These are phyloP conservation scores for Siniperca chuatsi DNA, from an alignment of 2,113 vertebrate genomes.

Conservation along the genomic window DNA sequence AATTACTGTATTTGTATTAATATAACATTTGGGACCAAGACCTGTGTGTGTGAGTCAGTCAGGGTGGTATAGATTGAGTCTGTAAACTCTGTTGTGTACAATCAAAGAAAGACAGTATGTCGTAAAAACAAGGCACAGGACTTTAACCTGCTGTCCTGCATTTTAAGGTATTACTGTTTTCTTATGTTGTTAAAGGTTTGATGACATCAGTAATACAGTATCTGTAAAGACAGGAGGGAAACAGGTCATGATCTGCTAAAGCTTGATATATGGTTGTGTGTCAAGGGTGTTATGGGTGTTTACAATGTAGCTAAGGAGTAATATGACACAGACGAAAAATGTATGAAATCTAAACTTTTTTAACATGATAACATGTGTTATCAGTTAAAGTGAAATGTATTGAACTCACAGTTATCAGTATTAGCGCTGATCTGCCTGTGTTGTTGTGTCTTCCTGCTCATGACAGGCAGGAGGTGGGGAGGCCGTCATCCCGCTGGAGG, in stretches of 20 bases:
- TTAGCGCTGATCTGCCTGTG: no score
- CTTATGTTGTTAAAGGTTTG: background rate
- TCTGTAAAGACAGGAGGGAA: background rate
- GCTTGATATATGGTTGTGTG: background rate
- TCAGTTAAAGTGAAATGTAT: no score
- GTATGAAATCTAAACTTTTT: no score
- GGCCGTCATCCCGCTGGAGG: no score
- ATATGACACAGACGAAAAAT: no score
- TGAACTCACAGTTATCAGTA: no score
- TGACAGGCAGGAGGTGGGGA: no score
- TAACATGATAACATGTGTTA: no score
- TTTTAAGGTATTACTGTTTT: background rate
- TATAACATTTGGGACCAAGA: background rate
- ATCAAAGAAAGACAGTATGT: background rate
- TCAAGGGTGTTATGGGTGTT: background rate
- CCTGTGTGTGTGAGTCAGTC: conserved; percentile 6
- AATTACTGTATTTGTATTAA: background rate
- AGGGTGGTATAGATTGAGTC: background rate
- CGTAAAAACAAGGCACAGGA: background rate
- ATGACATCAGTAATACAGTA: background rate
- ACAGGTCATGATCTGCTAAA: background rate
- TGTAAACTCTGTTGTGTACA: background rate
- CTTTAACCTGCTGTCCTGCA: background rate
- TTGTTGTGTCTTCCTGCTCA: no score
- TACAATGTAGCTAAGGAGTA: background rate